These are phyloP conservation scores for Numida meleagris DNA, from an alignment of 2,113 vertebrate species.

Conservation along the genomic window DNA sequence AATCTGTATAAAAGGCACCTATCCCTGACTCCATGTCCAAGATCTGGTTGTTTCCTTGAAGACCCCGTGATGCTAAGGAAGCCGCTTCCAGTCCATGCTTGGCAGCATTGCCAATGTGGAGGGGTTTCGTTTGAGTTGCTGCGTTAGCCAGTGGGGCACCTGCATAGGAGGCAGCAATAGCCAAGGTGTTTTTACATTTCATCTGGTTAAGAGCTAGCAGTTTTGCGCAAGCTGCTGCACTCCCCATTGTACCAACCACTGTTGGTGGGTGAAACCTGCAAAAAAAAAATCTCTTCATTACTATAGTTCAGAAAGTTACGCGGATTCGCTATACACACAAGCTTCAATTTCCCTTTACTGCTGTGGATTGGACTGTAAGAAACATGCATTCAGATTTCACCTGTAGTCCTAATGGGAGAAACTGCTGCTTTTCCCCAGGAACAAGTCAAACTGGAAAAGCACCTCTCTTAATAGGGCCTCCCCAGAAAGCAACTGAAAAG, in stretches of 20 bases:
- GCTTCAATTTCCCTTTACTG: background rate
- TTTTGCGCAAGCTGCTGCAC: conserved; percentile 89
- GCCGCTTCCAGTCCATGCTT: conserved; percentile 87
- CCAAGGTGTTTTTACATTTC: conserved; percentile 85
- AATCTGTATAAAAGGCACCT: conserved; percentile 90
- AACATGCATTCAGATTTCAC: background rate
- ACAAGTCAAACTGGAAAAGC: background rate
- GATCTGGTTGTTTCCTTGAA: conserved; percentile 85
- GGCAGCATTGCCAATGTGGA: conserved; percentile 90
- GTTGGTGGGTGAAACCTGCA: conserved; percentile 92
- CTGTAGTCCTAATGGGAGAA: background rate
- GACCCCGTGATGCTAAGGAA: conserved; percentile 83
- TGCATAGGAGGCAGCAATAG: conserved; percentile 89
- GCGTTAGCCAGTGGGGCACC: conserved; percentile 93
- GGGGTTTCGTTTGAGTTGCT: conserved; percentile 92
- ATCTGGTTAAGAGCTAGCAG: conserved; percentile 80
- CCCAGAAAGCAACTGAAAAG: background rate
- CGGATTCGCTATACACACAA: background rate
- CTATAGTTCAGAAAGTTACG: background rate
- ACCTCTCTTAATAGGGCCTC: background rate
- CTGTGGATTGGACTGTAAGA: background rate
- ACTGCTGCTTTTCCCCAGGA: background rate
- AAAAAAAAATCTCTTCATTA: background rate
- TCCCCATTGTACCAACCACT: conserved; percentile 92
- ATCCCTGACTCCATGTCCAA: conserved; percentile 86